phyloP scores from a whole-genome alignment of 2,797 vertebrate genomes.

The Pogoniulus pusillus region DNA sequence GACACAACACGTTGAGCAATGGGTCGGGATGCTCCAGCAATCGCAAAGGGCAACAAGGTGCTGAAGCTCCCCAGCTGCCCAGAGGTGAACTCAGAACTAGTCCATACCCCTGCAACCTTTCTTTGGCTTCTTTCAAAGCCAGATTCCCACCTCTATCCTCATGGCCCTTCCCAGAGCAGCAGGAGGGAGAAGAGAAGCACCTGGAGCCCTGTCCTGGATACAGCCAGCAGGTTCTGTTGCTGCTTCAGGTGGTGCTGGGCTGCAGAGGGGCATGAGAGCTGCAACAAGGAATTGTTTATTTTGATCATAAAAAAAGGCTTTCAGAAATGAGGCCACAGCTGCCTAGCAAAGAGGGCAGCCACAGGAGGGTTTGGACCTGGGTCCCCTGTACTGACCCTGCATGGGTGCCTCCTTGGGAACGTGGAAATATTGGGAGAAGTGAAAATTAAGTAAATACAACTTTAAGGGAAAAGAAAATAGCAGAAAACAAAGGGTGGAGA shows the following conservation, averaged over 20 bases:
- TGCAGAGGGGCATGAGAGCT: not conserved
- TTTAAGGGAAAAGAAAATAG: not conserved
- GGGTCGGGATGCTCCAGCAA: not conserved
- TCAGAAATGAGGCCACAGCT: not conserved
- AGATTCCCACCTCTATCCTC: not conserved
- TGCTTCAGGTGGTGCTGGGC: not conserved
- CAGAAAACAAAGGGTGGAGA: not conserved
- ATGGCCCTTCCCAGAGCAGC: not conserved
- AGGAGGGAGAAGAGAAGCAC: not conserved
- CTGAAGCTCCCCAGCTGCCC: not conserved
- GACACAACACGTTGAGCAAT: slow-evolving; percentile 40
- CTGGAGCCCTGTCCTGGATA: not conserved
- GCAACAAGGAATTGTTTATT: not conserved
- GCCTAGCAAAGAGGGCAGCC: not conserved
- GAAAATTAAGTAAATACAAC: not conserved
- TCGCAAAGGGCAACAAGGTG: not conserved
- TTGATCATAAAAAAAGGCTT: not conserved
- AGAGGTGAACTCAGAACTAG: not conserved
- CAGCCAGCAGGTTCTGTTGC: not conserved
- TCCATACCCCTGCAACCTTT: not conserved
- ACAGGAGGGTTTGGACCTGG: fast-evolving
- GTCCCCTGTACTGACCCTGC: fast-evolving
- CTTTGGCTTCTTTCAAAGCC: not conserved
- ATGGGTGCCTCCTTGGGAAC: not conserved
- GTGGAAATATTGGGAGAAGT: not conserved